Conservation (phyloP, 2,797 vertebrate genomes). For the Gila robusta region DNA sequence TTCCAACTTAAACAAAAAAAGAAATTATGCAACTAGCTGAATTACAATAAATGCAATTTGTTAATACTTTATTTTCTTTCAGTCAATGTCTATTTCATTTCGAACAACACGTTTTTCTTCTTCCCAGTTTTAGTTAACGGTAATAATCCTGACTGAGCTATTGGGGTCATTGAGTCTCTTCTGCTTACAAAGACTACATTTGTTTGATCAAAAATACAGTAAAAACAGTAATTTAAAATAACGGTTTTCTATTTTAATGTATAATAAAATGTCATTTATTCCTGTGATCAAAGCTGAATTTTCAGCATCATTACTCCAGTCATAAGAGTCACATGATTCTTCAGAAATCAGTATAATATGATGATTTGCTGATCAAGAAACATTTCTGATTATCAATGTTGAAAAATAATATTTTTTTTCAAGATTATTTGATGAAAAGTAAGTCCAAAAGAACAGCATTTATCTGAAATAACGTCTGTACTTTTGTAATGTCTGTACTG, state of each 20-base stretch:
- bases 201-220: neutral
- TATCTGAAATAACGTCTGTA: too few relatives aligned
- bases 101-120: too few relatives aligned
- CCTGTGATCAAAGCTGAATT: neutral
- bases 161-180: neutral
- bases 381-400: neutral
- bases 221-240: too few relatives aligned
- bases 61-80: neutral
- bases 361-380: neutral
- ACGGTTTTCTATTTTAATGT: neutral
- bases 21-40: neutral
- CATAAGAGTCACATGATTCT: neutral
- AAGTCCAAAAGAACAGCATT: too few relatives aligned
- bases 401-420: neutral
- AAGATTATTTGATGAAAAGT: too few relatives aligned
- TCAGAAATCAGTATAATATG: neutral
- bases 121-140: too few relatives aligned
- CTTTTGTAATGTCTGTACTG: neutral
- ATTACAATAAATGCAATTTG: neutral
- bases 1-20: neutral
- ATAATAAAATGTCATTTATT: neutral
- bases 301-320: neutral
- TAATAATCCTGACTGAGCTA: neutral
- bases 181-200: neutral
- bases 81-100: neutral